Conservation (phyloP, 1,140 invertebrate genomes). For the Drosophila sucinea region DNA sequence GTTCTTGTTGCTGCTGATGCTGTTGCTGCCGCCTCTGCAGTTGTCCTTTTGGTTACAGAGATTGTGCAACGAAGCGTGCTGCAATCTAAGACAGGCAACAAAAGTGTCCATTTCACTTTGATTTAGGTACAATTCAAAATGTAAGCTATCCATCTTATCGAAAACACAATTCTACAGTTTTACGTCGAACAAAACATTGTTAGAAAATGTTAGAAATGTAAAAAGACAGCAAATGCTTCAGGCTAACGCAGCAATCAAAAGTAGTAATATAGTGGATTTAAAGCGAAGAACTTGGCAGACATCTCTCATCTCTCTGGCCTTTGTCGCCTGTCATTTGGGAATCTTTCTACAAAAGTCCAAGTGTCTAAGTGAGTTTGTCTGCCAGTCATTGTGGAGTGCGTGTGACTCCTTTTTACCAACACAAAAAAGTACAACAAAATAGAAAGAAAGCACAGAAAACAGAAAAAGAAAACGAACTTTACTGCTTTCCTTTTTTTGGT, state of each 20-base stretch:
- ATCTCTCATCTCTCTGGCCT: conserved; percentile 9
- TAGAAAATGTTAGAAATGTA: too few relatives aligned
- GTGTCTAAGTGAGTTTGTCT: conserved; percentile 64
- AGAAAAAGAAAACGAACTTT: neutral
- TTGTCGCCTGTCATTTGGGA: conserved; percentile 49
- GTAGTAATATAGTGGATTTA: too few relatives aligned
- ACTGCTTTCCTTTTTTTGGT: conserved; percentile 48
- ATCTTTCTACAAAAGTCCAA: conserved; percentile 40
- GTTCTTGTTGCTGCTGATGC: conserved; percentile 35
- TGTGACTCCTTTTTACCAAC: conserved; percentile 35
- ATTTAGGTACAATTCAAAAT: neutral
- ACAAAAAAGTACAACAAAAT: neutral
- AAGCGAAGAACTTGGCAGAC: neutral
- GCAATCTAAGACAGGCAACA: conserved; percentile 49
- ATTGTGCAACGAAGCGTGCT: conserved; percentile 60
- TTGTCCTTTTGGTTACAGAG: conserved; percentile 20
- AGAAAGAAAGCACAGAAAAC: neutral
- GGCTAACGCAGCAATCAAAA: too few relatives aligned
- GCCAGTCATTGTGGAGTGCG: conserved; percentile 46
- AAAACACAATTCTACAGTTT: too few relatives aligned
- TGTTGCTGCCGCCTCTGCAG: conserved; percentile 46
- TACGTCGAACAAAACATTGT: too few relatives aligned
- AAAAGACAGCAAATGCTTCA: too few relatives aligned
- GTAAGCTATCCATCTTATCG: too few relatives aligned
- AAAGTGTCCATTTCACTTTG: conserved; percentile 8